phyloP scores from a whole-genome alignment of 2,797 vertebrate genomes.

The Benthosema pterotum region DNA sequence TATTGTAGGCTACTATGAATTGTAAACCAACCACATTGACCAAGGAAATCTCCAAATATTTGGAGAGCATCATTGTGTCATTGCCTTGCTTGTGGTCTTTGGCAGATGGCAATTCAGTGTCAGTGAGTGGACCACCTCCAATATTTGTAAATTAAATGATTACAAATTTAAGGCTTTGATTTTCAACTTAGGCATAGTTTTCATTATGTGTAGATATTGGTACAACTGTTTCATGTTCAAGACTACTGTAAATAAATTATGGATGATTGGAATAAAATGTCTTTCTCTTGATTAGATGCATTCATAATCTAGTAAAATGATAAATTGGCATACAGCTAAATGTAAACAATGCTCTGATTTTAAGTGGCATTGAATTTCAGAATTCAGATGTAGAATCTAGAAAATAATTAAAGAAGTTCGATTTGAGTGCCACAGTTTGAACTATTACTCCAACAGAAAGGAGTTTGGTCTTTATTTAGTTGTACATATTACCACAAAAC shows the following conservation, averaged over 20 bases:
- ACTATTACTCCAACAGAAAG: slow-evolving; percentile 5
- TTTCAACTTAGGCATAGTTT: too few relatives aligned
- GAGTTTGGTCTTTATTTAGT: slow-evolving; percentile 47
- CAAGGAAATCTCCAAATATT: slow-evolving; percentile 69
- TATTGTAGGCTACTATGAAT: too few relatives aligned
- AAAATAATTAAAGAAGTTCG: too few relatives aligned
- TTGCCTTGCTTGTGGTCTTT: slow-evolving; percentile 77
- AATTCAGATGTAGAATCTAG: too few relatives aligned
- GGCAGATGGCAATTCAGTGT: slow-evolving; percentile 51
- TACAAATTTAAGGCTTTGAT: too few relatives aligned
- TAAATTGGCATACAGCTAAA: background rate
- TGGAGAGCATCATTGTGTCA: slow-evolving; percentile 57
- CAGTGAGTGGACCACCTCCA: too few relatives aligned
- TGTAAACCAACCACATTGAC: too few relatives aligned
- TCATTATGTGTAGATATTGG: too few relatives aligned
- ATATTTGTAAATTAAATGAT: too few relatives aligned
- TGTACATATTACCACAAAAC: slow-evolving; percentile 2
- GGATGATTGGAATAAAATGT: too few relatives aligned
- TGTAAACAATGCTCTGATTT: background rate
- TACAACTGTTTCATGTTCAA: too few relatives aligned
- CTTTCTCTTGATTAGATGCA: slow-evolving; percentile 22
- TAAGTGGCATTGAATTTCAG: slow-evolving; percentile 49
- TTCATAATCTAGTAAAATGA: background rate
- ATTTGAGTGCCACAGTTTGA: background rate
- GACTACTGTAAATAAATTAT: too few relatives aligned